These are phyloP conservation scores for Centropristis striata DNA, from an alignment of 2,113 vertebrate genomes.

Conservation along the genomic window DNA sequence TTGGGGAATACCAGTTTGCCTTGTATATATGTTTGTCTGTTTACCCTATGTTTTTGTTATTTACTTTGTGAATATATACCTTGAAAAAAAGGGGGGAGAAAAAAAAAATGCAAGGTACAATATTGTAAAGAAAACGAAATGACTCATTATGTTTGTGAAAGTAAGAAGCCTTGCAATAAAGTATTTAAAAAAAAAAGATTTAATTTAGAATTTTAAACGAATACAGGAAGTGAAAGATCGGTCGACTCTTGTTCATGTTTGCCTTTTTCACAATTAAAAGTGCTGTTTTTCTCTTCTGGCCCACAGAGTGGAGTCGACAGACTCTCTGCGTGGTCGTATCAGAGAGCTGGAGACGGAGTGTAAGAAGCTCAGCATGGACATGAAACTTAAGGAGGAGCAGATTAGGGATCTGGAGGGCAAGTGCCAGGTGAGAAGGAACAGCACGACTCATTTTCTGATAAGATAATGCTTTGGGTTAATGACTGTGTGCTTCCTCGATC, in stretches of 20 bases:
- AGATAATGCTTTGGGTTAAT: background rate
- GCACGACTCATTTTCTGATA: background rate
- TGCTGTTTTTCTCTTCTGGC: background rate
- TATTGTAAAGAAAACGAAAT: no score
- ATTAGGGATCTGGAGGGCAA: constrained; percentile 95
- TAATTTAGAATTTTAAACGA: background rate
- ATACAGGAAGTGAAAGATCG: background rate
- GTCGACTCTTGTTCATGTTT: background rate
- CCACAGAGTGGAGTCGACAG: constrained; percentile 94
- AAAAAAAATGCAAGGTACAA: no score
- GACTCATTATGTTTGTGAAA: no score
- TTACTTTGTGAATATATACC: no score
- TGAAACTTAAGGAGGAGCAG: constrained; percentile 97
- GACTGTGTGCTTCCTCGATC: background rate
- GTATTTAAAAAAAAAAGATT: no score
- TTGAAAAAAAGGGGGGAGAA: no score
- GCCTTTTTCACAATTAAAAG: background rate
- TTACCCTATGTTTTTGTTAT: no score
- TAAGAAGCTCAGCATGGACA: constrained; percentile 95
- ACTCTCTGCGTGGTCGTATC: constrained; percentile 92
- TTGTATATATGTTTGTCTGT: no score
- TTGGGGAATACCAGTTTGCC: no score
- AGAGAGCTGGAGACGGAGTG: constrained; percentile 96
- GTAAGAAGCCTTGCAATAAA: no score
- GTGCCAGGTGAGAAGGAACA: constrained; percentile 89